Base-by-base conservation (phyloP, 2,797 vertebrate species). In the Pipistrellus kuhlii region DNA sequence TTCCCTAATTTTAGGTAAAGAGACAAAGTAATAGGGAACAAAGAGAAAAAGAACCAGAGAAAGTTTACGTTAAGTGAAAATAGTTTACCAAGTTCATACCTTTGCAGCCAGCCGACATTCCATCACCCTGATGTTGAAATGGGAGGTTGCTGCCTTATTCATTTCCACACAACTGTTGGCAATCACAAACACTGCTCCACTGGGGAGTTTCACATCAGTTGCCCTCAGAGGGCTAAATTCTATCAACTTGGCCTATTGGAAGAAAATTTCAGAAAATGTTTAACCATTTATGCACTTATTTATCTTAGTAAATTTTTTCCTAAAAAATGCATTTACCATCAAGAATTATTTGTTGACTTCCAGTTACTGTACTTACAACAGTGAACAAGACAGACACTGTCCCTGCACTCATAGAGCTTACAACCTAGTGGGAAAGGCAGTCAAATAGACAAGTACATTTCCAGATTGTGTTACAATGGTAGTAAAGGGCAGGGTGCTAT, bases 61-160 rank as follows among this genome's bases (percentile, higher is more conserved):
- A 97, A 95, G 92, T 41, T 96, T 96, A 92, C 91, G 85, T 96
- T 96, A 96, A 92, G 92, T 92, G 97, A 97, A 88, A 94, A 94
- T 94, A 93, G 80, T 94, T 96, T 97, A 87, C 97, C 93, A 82
- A 95, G 94, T 90, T 90, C 1, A 66, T 98, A 99, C 99, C 99
- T 99, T 99, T 51, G 99, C 98, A 95, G 99, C 99, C 86, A 99
- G 99, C 93, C 98, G 98, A 97, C 99, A 99, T 97, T 99, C 99
- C 98, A 99, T 99, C 98, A 99, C 99, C 73, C 99, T 98, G 97
- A 99, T 99, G 98, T 99, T 99, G 98, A 98, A 99, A 98, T 99
- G 99, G 96, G 99, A 99, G 51, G 99, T 99, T 51, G 99, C 99
- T 53, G 99, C 99, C 98, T 99, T 99, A 97, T 99, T 99, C 99